Conservation (phyloP, 2,113 vertebrate genomes). For the Carlito syrichta region DNA sequence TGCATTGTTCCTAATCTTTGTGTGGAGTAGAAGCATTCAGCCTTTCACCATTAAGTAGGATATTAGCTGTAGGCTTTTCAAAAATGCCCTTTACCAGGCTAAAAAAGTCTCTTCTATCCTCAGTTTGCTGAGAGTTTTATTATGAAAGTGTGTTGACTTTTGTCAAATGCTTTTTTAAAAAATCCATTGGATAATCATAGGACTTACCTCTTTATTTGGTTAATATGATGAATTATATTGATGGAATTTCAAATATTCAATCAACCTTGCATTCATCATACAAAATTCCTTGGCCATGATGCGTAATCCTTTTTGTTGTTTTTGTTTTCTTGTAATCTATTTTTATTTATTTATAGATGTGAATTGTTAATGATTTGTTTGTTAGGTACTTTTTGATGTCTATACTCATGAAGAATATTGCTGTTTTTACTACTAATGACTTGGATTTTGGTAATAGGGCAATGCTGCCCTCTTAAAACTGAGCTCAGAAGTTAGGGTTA, state of each 20-base stretch:
- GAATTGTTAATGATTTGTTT: neutral
- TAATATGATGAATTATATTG: neutral
- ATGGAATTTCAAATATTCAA: neutral
- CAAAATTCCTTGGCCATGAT: neutral
- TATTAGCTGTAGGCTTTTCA: neutral
- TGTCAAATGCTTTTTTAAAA: neutral
- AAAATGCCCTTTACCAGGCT: neutral
- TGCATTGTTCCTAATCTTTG: neutral
- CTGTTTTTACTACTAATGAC: neutral
- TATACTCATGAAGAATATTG: neutral
- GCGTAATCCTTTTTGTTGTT: neutral
- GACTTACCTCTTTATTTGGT: neutral
- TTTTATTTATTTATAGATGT: neutral
- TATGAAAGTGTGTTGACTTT: neutral
- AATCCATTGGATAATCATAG: neutral
- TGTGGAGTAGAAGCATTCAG: neutral
- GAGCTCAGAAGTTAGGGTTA: neutral
- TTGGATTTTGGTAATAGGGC: neutral
- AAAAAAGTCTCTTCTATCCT: neutral
- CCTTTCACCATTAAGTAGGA: neutral
- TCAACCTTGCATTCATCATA: neutral
- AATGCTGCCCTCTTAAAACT: neutral
- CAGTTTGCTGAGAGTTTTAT: neutral
- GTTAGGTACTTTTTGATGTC: neutral
- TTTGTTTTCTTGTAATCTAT: neutral